phyloP scores from a whole-genome alignment of 1,140 invertebrate species.

The Drosophila parvula region DNA sequence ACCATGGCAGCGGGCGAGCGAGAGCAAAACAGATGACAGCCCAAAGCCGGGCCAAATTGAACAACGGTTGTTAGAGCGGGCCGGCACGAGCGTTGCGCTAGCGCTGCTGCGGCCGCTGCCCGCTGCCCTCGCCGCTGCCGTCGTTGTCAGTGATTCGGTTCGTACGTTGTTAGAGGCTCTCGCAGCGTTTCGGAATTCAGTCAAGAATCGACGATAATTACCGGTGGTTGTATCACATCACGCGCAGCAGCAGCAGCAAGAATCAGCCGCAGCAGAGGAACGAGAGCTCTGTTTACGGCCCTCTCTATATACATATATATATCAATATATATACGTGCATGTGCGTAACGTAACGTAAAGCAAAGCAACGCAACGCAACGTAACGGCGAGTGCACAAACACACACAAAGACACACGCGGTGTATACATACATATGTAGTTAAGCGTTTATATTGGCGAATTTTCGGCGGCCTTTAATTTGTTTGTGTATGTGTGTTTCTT shows the following conservation, averaged over 20 bases:
- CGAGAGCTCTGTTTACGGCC: conserved; percentile 36
- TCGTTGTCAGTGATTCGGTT: conserved; percentile 74
- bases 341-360: conserved; percentile 9
- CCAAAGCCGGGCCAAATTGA: not conserved
- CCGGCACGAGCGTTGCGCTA: conserved; percentile 44
- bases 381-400: not conserved
- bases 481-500: not conserved
- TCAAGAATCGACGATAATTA: conserved; percentile 82
- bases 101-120: conserved; percentile 27
- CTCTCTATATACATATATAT: conserved; percentile 9
- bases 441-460: conserved; percentile 34
- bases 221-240: conserved; percentile 82
- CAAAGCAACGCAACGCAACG: conserved; percentile 2
- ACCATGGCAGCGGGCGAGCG: conserved; percentile 20
- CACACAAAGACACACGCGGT: not conserved
- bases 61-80: conserved; percentile 28
- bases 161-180: conserved; percentile 82
- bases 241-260: conserved; percentile 65
- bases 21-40: conserved; percentile 19
- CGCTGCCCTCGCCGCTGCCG: conserved; percentile 45
- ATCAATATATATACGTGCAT: conserved; percentile 3
- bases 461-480: conserved; percentile 37
- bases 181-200: conserved; percentile 84
- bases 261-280: conserved; percentile 39
- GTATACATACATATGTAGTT: not conserved